These are phyloP conservation scores for Gallinago jamesoni DNA, from an alignment of 2,113 vertebrate species.

Conservation along the genomic window DNA sequence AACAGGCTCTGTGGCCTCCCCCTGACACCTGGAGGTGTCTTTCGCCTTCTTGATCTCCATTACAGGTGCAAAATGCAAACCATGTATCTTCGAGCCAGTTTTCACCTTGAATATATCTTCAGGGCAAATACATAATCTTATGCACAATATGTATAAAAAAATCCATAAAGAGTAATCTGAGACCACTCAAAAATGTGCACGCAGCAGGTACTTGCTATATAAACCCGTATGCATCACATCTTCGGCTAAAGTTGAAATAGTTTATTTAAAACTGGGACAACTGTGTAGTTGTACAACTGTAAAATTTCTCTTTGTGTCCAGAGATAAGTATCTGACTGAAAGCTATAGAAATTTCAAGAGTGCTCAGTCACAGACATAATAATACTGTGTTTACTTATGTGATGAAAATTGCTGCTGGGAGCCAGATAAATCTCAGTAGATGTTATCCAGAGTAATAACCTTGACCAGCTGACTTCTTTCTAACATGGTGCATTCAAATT, in stretches of 20 bases:
- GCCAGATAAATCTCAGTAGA: conserved; percentile 13
- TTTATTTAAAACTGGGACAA: not conserved
- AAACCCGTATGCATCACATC: not conserved
- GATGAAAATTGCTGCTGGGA: not conserved
- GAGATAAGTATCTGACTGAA: conserved; percentile 24
- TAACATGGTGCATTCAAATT: not conserved
- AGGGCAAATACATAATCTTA: not conserved
- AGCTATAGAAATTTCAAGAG: conserved; percentile 28
- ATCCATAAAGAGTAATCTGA: not conserved
- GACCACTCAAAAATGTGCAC: not conserved
- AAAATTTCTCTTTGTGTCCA: conserved; percentile 30
- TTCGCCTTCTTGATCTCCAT: not conserved
- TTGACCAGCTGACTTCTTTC: conserved; percentile 1
- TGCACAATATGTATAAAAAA: not conserved
- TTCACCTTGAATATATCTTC: not conserved
- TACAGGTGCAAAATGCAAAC: not conserved
- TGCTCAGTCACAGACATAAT: not conserved
- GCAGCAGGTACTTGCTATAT: not conserved
- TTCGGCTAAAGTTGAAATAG: not conserved
- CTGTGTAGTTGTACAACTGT: not conserved
- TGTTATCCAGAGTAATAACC: conserved; percentile 1
- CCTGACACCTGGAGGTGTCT: not conserved
- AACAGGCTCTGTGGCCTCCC: not conserved
- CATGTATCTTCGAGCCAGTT: not conserved
- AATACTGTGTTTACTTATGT: not conserved